Evolutionary conservation across 2,797 vertebrate species (phyloP).

Genomic region (Spheniscus humboldti): DNA sequence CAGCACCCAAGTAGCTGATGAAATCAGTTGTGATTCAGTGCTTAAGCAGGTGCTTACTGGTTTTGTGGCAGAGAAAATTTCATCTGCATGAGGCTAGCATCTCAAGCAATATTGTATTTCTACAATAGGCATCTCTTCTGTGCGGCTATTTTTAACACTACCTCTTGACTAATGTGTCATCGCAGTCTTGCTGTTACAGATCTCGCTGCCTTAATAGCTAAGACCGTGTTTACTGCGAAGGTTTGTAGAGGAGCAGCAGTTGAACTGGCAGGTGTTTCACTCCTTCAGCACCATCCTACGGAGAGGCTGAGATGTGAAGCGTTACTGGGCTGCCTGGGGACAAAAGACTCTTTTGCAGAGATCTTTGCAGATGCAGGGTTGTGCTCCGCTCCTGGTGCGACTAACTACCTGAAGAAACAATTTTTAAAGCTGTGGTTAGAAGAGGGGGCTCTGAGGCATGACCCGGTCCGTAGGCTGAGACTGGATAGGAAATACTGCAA

Average conservation of each 20-base stretch:
- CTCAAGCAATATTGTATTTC: not conserved
- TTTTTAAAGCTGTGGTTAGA: not conserved
- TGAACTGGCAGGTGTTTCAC: not conserved
- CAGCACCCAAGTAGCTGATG: not conserved
- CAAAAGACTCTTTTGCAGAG: not conserved
- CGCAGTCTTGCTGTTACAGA: not conserved
- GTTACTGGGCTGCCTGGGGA: not conserved
- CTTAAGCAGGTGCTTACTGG: not conserved
- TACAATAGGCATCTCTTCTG: not conserved
- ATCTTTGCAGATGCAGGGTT: not conserved
- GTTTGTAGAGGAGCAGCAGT: not conserved
- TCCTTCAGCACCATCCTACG: not conserved
- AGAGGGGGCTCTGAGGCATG: not conserved
- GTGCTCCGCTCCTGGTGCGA: not conserved
- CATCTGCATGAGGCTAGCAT: not conserved
- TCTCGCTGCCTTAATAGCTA: not conserved
- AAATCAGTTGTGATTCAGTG: not conserved
- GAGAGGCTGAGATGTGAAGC: not conserved
- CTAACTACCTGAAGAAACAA: not conserved
- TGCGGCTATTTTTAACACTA: not conserved
- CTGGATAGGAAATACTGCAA: not conserved
- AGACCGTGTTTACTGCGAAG: not conserved
- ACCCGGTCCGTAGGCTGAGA: accelerated
- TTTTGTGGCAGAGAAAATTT: not conserved
- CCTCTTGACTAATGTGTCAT: not conserved